Conservation (phyloP, 2,888 invertebrate genomes). For the Athalia rosae region DNA sequence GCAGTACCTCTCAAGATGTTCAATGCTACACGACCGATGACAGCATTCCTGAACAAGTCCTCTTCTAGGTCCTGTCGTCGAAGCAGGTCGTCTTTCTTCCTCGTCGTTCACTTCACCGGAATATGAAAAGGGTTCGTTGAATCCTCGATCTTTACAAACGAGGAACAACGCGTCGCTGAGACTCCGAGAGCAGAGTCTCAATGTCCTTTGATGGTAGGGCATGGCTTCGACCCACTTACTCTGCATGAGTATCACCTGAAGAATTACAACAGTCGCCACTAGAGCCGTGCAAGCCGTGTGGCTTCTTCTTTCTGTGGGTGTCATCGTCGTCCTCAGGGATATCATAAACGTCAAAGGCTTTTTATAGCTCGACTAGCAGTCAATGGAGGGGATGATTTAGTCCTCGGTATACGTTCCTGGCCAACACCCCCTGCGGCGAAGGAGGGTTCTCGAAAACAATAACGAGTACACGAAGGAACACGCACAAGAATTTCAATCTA, state of each 20-base stretch:
- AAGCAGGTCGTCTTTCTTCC: slow-evolving; percentile 47
- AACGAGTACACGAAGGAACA: no score
- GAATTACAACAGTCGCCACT: slow-evolving; percentile 50
- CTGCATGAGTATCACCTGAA: slow-evolving; percentile 47
- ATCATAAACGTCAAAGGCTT: background rate
- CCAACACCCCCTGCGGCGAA: no score
- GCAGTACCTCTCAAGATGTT: slow-evolving; percentile 68
- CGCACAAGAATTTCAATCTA: no score
- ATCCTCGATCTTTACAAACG: slow-evolving; percentile 64
- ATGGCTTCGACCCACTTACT: slow-evolving; percentile 29
- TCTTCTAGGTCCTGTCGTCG: slow-evolving; percentile 49
- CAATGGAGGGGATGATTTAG: slow-evolving; percentile 21
- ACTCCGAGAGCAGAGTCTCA: slow-evolving; percentile 65
- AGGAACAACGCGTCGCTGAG: slow-evolving; percentile 67
- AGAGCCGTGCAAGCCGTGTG: slow-evolving; percentile 29
- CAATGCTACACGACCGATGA: slow-evolving; percentile 61
- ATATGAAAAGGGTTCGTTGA: slow-evolving; percentile 65
- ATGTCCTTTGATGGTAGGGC: slow-evolving; percentile 49
- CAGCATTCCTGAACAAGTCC: slow-evolving; percentile 70
- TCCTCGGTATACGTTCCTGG: background rate
- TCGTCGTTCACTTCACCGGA: slow-evolving; percentile 54
- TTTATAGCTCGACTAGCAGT: slow-evolving; percentile 15
- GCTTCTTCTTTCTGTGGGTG: background rate
- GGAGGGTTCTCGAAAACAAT: no score
- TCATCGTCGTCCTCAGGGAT: slow-evolving; percentile 25